These are phyloP conservation scores for Crioceris asparagi DNA, from an alignment of 2,888 invertebrate genomes.

Conservation along the genomic window DNA sequence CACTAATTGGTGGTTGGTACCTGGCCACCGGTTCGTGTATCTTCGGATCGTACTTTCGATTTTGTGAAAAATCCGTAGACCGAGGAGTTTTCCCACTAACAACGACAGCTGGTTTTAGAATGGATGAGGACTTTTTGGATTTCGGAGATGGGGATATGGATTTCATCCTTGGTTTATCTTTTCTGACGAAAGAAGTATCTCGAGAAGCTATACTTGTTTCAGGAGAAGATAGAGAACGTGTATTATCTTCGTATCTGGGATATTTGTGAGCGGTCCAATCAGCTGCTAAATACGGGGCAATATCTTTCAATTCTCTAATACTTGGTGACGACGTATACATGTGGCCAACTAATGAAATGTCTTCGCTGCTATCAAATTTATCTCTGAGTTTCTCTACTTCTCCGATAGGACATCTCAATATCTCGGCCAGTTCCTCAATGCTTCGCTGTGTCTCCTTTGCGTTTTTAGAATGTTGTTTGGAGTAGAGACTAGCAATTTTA, in stretches of 20 bases:
- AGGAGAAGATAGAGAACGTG: constrained; percentile 49
- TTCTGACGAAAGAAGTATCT: constrained; percentile 35
- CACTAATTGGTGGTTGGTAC: constrained; percentile 50
- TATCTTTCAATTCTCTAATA: constrained; percentile 63
- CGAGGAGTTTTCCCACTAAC: constrained; percentile 14
- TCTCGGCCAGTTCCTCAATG: constrained; percentile 32
- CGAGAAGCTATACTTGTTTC: constrained; percentile 29
- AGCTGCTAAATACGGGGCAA: constrained; percentile 67
- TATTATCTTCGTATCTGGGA: constrained; percentile 59
- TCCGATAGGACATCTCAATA: constrained; percentile 42
- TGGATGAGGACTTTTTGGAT: constrained; percentile 32
- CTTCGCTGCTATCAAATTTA: constrained; percentile 53
- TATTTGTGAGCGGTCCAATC: constrained; percentile 73
- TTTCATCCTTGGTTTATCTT: constrained; percentile 35
- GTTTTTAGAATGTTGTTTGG: constrained; percentile 29
- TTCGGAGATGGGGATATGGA: constrained; percentile 43
- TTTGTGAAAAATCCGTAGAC: constrained; percentile 41
- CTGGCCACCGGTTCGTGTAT: constrained; percentile 65
- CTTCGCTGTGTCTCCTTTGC: constrained; percentile 22
- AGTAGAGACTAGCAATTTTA: constrained; percentile 55
- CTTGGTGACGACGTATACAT: constrained; percentile 75
- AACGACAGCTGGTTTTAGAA: constrained; percentile 32
- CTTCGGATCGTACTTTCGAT: constrained; percentile 63
- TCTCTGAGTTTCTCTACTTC: constrained; percentile 63
- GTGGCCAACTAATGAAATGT: constrained; percentile 57